Evolutionary conservation across 1,140 invertebrate genomes (phyloP).

Genomic region (Palaemon carinicauda): DNA sequence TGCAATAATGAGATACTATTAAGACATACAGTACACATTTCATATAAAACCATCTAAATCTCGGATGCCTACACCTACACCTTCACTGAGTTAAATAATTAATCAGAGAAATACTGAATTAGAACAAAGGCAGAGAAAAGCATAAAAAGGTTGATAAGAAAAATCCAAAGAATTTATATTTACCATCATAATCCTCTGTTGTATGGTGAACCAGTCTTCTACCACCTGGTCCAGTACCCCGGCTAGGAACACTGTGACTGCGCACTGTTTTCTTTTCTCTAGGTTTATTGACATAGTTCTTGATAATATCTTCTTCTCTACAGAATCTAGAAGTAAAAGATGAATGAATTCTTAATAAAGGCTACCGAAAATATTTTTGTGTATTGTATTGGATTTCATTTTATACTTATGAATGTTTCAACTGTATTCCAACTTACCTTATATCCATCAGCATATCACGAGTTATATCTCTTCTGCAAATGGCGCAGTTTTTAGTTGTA

Average conservation of each 20-base stretch:
- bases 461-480: slow-evolving; percentile 56
- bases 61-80: neutral
- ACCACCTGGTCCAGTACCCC: neutral
- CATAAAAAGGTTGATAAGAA: too few relatives aligned
- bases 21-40: too few relatives aligned
- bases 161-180: too few relatives aligned
- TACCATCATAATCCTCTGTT: slow-evolving; percentile 58
- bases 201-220: slow-evolving; percentile 38
- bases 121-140: too few relatives aligned
- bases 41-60: too few relatives aligned
- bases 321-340: slow-evolving; percentile 46
- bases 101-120: neutral
- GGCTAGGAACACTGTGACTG: slow-evolving; percentile 55
- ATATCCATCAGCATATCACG: slow-evolving; percentile 60
- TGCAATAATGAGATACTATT: too few relatives aligned
- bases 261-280: slow-evolving; percentile 51
- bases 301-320: slow-evolving; percentile 59
- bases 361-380: neutral
- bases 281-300: slow-evolving; percentile 59
- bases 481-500: slow-evolving; percentile 60
- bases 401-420: neutral
- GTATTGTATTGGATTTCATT: neutral
- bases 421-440: slow-evolving; percentile 3
- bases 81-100: neutral
- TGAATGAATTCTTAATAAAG: neutral